Base-by-base conservation (phyloP, 2,113 vertebrate species). In the Erythrocercus mccallii region DNA sequence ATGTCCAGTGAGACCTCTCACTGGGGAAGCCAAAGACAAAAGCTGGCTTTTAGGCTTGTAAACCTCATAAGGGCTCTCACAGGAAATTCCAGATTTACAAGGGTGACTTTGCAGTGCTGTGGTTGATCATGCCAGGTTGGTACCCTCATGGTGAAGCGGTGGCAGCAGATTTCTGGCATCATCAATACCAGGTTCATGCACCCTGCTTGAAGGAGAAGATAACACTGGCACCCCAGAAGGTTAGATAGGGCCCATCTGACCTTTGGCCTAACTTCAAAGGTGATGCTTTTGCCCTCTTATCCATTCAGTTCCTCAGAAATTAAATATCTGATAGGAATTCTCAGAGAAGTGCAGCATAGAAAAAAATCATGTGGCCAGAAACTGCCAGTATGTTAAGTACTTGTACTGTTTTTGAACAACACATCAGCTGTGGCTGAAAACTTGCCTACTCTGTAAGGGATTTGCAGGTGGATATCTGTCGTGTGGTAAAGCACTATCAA, bases 61-160 rank as follows among this genome's bases (percentile, higher is more conserved):
- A 79, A 57, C 7, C 9, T 19, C 12, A 0, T 16, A 6, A 54
- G 24, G 54, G 18, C 12, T 62, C 14, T n/a, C 21, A 12, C 4
- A 6, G n/a, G 81, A 57, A 84, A 27, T 38, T 22, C 11, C 7
- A 4, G 11, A 24, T 71, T 84, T 51, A 22, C 6, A 44, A 15
- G 28, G 31, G 11, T 74, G 56, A 8, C 15, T 78, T 77, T 50
- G 31, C 21, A 51, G 58, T 28, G 45, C 31, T 1, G 2, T 12
- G 4, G 53, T 48, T 10, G 4, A 2, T n/a, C 0, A 11, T 33
- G 27, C 8, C 0, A 3, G 16, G 11, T 37, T 5, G 44, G n/a
- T 14, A 8, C 8, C 21, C 21, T 21, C 27, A 13, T 2, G 10
- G 22, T 25, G 66, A 35, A 84, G n/a, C 0, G 0, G 38, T 3